Conservation (phyloP, 2,797 vertebrate species). For the Esox lucius region DNA sequence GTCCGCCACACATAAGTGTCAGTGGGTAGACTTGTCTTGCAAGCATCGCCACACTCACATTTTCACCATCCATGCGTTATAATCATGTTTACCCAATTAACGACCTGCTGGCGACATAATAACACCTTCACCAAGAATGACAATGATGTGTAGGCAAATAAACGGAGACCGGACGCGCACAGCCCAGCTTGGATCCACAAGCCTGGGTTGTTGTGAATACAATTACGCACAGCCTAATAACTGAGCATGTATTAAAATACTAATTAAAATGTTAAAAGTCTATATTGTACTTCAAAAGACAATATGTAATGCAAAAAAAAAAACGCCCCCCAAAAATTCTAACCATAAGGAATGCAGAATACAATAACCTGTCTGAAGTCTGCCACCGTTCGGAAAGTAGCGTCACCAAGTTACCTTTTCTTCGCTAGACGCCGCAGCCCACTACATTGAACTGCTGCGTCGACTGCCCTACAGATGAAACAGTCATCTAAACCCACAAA, state of each 20-base stretch:
- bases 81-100: slow-evolving; percentile 49
- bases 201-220: not conserved
- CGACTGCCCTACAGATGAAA: not conserved
- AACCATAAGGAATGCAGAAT: not conserved
- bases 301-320: not conserved
- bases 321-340: not conserved
- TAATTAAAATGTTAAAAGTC: not conserved
- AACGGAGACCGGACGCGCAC: not conserved
- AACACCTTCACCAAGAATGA: slow-evolving; percentile 11
- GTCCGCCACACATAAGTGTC: not conserved
- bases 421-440: not conserved
- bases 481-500: not conserved
- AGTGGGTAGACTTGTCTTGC: slow-evolving; percentile 12
- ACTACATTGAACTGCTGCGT: not conserved
- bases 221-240: not conserved
- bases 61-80: slow-evolving; percentile 13
- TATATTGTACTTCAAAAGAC: not conserved
- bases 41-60: slow-evolving; percentile 28
- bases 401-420: not conserved
- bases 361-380: slow-evolving; percentile 18
- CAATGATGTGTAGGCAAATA: slow-evolving; percentile 19
- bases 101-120: slow-evolving; percentile 30
- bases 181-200: not conserved
- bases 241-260: not conserved
- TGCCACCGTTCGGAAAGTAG: slow-evolving; percentile 6